Base-by-base conservation (phyloP, 2,888 invertebrate species). In the Acanthosepion pharaonis region DNA sequence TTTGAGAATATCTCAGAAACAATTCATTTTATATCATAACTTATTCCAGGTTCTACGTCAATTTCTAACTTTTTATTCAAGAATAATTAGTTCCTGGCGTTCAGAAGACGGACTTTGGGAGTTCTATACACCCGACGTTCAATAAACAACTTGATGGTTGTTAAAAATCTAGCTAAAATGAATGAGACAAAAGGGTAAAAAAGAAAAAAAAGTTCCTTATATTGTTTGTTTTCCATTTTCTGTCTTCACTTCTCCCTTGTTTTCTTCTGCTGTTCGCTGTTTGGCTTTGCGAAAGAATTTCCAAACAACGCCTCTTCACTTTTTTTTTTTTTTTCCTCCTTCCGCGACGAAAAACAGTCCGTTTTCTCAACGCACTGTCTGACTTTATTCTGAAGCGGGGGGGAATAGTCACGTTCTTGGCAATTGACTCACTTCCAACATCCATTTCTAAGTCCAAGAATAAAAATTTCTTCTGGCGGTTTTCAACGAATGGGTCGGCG, bases 301-400 rank as follows among this genome's bases (percentile, higher is more conserved):
- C n/a, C n/a, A 78, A 78, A 78, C 78, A 78, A 78, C 78, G 78
- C 78, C 78, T 78, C 78, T 78, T 78, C 78, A 78, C 78, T n/a
- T 78, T 78, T 78, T 33, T 64, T 23, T 64, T 64, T n/a, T 33
- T 64, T 23, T 64, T 64, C 15, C 78, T 8, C 15, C n/a, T 78
- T 33, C n/a, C n/a, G 78, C 78, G 78, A 78, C 78, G 78, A 78
- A 78, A 78, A n/a, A 33, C n/a, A n/a, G n/a, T n/a, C n/a, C n/a
- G n/a, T n/a, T 78, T 78, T 78, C 78, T n/a, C 33, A 78, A 78
- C n/a, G 78, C 78, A 78, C 78, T n/a, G 78, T 78, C 78, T 78
- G 78, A 78, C 78, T 78, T 78, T n/a, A n/a, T 78, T 78, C 78
- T n/a, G 78, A 33, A n/a, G 2, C 0, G 18, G n/a, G 11, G 18